Conservation (phyloP, 2,113 vertebrate genomes). For the Strix aluco region DNA sequence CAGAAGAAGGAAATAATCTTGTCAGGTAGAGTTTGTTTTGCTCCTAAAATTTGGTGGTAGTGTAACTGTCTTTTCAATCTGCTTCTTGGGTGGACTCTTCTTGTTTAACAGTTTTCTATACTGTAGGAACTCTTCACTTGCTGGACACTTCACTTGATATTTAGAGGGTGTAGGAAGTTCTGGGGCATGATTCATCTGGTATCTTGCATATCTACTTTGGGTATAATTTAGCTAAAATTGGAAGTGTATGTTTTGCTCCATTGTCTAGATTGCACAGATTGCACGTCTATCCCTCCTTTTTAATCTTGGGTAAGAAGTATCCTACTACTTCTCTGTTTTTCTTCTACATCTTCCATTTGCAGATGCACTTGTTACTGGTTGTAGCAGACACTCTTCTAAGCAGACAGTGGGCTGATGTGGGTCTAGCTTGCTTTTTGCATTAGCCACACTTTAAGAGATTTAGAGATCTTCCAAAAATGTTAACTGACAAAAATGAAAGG, state of each 20-base stretch:
- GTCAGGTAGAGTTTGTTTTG: slow-evolving; percentile 77
- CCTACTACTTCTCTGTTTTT: neutral
- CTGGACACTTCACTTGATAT: neutral
- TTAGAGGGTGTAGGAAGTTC: neutral
- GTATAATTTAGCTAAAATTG: neutral
- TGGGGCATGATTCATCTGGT: neutral
- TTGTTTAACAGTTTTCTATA: neutral
- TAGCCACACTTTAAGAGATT: neutral
- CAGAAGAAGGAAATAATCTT: slow-evolving; percentile 82
- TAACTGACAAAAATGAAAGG: neutral
- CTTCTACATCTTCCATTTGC: neutral
- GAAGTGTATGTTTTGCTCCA: fast-evolving
- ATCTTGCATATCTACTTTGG: neutral
- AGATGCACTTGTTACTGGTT: neutral
- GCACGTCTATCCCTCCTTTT: neutral
- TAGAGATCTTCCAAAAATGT: neutral
- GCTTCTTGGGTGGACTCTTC: neutral
- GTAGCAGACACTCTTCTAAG: neutral
- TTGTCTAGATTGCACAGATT: neutral
- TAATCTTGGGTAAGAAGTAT: neutral
- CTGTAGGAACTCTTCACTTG: neutral
- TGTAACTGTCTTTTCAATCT: neutral
- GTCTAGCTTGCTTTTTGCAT: neutral
- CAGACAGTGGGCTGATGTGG: neutral
- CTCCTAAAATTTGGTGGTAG: neutral